These are phyloP conservation scores for Heliconius ethilla DNA, from an alignment of 2,888 invertebrate genomes.

Conservation along the genomic window DNA sequence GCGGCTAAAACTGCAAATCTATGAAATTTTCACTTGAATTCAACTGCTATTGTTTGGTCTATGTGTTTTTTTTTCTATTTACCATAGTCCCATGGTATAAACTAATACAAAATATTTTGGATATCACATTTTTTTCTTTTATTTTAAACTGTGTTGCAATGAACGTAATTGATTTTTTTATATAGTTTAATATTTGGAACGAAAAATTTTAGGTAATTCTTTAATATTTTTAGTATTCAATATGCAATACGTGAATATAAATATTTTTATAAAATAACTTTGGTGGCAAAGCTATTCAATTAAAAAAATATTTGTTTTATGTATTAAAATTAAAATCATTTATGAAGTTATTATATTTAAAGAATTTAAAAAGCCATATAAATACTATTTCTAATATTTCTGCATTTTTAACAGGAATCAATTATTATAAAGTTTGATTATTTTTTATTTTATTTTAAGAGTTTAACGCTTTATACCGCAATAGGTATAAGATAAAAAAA, in stretches of 20 bases:
- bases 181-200: not conserved
- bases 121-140: slow-evolving; percentile 16
- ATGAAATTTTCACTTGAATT: slow-evolving; percentile 46
- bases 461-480: no score
- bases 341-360: not conserved
- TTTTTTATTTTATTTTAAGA: no score
- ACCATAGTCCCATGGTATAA: slow-evolving; percentile 35
- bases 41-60: slow-evolving; percentile 41
- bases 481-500: no score
- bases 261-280: not conserved
- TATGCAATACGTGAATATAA: not conserved
- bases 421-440: no score
- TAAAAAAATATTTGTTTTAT: not conserved
- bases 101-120: slow-evolving; percentile 36
- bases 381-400: no score
- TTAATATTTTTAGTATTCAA: not conserved
- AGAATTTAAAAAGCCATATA: no score
- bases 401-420: no score
- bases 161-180: slow-evolving; percentile 12
- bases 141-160: slow-evolving; percentile 16
- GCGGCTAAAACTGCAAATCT: slow-evolving; percentile 39
- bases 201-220: not conserved
- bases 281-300: not conserved
- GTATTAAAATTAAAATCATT: not conserved
- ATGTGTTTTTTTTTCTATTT: slow-evolving; percentile 40